These are phyloP conservation scores for Triops cancriformis DNA, from an alignment of 1,140 invertebrate species.

Conservation along the genomic window DNA sequence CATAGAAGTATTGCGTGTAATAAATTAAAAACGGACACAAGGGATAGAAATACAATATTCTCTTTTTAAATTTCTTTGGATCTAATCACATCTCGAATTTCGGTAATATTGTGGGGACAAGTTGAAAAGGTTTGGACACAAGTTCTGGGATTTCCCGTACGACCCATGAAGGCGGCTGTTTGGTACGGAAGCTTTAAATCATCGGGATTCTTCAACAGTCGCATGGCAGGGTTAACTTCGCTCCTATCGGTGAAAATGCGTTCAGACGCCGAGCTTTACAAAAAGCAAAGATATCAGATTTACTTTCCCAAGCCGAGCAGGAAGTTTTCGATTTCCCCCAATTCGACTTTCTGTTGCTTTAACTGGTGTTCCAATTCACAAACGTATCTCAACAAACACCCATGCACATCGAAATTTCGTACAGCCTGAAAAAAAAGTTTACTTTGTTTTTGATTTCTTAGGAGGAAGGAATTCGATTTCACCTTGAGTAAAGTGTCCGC, in stretches of 20 bases:
- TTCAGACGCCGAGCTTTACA: too few relatives aligned
- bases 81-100: not conserved
- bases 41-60: not conserved
- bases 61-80: not conserved
- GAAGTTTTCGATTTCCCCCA: not conserved
- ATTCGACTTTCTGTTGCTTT: not conserved
- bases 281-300: too few relatives aligned
- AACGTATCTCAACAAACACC: not conserved
- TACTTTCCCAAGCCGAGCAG: not conserved
- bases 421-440: not conserved
- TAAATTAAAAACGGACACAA: not conserved
- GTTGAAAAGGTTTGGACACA: not conserved
- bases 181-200: not conserved
- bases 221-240: not conserved
- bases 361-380: constrained; percentile 3
- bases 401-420: not conserved
- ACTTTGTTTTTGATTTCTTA: not conserved
- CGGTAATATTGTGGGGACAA: not conserved
- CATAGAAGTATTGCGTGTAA: not conserved
- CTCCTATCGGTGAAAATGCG: not conserved
- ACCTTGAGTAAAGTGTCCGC: not conserved
- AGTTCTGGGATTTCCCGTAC: not conserved
- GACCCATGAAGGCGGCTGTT: not conserved
- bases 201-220: not conserved
- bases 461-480: not conserved